Evolutionary conservation across 2,888 invertebrate species (phyloP), one percentile per base, ranked within the genome.

Genomic region (Ariolimax columbianus): DNA sequence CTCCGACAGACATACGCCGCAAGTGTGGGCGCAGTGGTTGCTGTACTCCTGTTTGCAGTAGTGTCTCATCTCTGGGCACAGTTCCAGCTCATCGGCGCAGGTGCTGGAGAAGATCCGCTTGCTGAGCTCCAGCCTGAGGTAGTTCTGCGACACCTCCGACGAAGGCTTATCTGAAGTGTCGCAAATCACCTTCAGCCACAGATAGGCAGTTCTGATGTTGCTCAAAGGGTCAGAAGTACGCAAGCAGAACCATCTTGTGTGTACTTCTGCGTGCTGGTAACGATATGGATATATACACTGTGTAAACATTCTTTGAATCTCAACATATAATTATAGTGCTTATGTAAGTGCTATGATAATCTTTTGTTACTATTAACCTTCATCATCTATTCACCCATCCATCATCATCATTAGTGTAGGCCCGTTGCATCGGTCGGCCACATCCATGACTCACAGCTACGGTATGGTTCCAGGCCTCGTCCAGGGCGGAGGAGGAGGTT

Each of bases 151-250:
- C 51, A 75, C 70, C 40, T 43, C 75, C 7, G 85, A 47, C 26
- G 79, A 72, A 33, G 85, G 82, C 55, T 55, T 86, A 7, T 90
- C 89, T 0, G 55, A 14, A 30, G 85, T 81, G 73, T 91, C 91
- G 82, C 91, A 92, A 17, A 91, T 89, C 33, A 90, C 87, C 84
- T 92, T 90, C 70, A 91, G 84, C 87, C 91, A 91, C 33, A 92
- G 86, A 82, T 91, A 88, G 3, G 88, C 90, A 33, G 86, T 86
- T 75, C 87, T 86, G 36, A 91, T 89, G 63, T 89, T 86, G 14
- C 88, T 86, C 14, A 89, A 73, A 6, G 89, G 90, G 40, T 89
- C 89, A 2, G 87, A 86, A 26, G 90, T 86, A 6, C 92, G 85
- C 77, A 91, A 82, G 78, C 91, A 91, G 89, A 90, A 90, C 82